Percentiles rank a stretch among this genome's conserved stretches.
phyloP scores from a whole-genome alignment of 2,888 invertebrate genomes.

The Oeneis ivallda region DNA sequence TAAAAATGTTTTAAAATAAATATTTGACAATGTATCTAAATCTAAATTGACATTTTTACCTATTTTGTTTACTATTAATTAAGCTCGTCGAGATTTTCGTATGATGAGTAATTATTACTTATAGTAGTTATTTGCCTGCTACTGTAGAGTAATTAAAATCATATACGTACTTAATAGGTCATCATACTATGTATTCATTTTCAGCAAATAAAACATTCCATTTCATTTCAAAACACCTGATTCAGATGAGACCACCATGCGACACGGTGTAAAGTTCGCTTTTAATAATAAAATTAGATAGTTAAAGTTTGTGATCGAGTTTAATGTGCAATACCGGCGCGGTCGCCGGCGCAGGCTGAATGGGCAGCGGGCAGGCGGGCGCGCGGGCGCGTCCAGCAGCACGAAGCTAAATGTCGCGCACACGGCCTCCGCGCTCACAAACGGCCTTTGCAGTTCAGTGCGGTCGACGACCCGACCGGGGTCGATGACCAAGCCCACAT shows the following conservation, averaged over 20 bases:
- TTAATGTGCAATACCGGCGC: constrained; percentile 58
- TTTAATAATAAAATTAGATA: constrained; percentile 36
- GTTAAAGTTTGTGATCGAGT: constrained; percentile 30
- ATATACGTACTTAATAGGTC: too few species aligned
- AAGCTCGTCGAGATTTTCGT: too few species aligned
- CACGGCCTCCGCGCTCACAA: constrained; percentile 79
- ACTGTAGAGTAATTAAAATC: too few species aligned
- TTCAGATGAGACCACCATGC: neutral
- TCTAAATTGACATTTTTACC: too few species aligned
- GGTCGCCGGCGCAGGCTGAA: constrained; percentile 42
- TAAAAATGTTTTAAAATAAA: too few species aligned
- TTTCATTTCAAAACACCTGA: neutral
- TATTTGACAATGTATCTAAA: too few species aligned
- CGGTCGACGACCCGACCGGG: constrained; percentile 76
- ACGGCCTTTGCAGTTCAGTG: constrained; percentile 81
- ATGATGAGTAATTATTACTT: too few species aligned
- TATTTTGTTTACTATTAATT: too few species aligned
- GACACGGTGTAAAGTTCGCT: constrained; percentile 28
- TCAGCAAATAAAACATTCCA: too few species aligned
- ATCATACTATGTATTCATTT: too few species aligned
- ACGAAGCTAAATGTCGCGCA: constrained; percentile 68
- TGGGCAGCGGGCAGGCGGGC: constrained; percentile 40
- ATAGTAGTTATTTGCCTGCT: too few species aligned
- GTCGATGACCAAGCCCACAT: constrained; percentile 76
- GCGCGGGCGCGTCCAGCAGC: constrained; percentile 56